Base-by-base conservation (phyloP, 1,140 invertebrate genomes). In the Heterodera carotae region DNA sequence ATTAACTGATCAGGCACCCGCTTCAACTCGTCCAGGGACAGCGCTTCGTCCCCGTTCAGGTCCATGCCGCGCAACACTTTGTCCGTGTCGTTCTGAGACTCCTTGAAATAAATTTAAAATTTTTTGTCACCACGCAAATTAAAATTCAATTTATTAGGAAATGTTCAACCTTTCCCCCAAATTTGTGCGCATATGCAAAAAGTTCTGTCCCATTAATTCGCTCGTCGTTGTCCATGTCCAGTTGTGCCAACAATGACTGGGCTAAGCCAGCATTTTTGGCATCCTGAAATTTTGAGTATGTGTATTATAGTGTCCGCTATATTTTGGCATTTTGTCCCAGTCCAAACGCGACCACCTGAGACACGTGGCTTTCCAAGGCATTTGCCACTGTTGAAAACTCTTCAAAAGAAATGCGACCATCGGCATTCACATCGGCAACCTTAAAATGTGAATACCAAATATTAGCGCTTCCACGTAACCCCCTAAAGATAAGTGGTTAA, bases 21-120 rank as follows among this genome's bases (percentile, higher is more conserved):
- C 72, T 77, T 68, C 48, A 77, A 62, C 43, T 77, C 76, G 27
- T 77, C 69, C 60, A 77, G 39, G 2, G 76, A 77, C 31, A 77
- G 27, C 34, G 62, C 62, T 5, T 25, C 69, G 59, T 77, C 76
- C 31, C 69, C 25, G 34, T 77, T 43, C 33, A 60, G 33, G 48
- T 77, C 76, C 34, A 77, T 34, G 64, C 70, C 39, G 5, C 18
- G 36, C 59, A 78, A 36, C 31, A 62, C 34, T 39, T 53, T 39
- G 39, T 64, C 27, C 27, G 22, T 59, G 25, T 78, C 33, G 8
- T 15, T 31, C 1, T 33, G 56, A 12, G 43, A 27, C 2, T 53
- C 53, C 71, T 73, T 27, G 33, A 69, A 69, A 8, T 1, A 69
- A 69, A 10, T 69, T 69, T 39, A 39, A 39, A 39, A 39, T 7